Percentiles rank a stretch among this genome's conserved stretches.
phyloP scores from a whole-genome alignment of 2,797 vertebrate species.

The Halcyon chelicuti region DNA sequence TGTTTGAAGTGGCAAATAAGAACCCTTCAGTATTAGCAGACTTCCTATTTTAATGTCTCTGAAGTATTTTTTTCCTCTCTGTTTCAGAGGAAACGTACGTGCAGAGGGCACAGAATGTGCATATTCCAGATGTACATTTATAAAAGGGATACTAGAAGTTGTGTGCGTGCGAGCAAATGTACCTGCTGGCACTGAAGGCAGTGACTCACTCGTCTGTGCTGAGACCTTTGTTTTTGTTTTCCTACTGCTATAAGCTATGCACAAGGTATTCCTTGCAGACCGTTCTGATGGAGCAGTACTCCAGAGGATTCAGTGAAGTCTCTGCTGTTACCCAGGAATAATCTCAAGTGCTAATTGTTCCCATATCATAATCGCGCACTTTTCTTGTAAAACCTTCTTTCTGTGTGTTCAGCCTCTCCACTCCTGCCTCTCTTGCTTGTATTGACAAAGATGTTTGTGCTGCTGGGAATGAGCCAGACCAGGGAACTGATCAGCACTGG shows the following conservation, averaged over 20 bases:
- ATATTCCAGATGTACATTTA: background rate
- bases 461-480: background rate
- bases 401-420: background rate
- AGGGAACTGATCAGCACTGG: background rate
- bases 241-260: background rate
- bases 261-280: background rate
- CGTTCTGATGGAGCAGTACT: background rate
- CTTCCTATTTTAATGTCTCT: background rate
- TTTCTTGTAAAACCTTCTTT: background rate
- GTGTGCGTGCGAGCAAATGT: background rate
- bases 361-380: background rate
- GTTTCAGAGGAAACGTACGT: background rate
- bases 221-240: background rate
- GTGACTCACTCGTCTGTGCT: background rate
- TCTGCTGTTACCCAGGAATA: background rate
- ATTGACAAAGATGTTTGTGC: background rate
- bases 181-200: background rate
- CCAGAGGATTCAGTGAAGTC: background rate
- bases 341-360: background rate
- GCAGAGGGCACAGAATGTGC: background rate
- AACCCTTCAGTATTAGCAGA: background rate
- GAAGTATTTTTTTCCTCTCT: background rate
- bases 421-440: background rate
- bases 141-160: background rate
- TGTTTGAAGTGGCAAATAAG: background rate